A percentile compares a stretch with the other conserved stretches of the same genome.
phyloP scores from a whole-genome alignment of 2,888 invertebrate genomes.

The Archips crataeganus region DNA sequence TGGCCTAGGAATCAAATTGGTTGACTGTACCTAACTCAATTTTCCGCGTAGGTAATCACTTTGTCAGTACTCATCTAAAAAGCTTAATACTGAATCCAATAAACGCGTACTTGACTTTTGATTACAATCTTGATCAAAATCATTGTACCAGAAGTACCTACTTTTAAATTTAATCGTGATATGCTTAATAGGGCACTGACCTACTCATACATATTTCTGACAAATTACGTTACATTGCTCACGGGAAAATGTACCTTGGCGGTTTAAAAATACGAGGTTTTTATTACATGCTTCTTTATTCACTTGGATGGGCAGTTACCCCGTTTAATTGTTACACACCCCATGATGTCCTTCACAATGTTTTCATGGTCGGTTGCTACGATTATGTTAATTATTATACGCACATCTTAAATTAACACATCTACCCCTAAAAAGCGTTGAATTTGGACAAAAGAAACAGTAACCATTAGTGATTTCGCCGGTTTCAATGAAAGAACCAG shows the following conservation, averaged over 20 bases:
- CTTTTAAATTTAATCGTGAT: conserved; percentile 19
- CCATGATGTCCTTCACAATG: conserved; percentile 53
- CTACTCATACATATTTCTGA: conserved; percentile 26
- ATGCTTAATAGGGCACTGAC: conserved; percentile 25
- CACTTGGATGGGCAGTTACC: conserved; percentile 41
- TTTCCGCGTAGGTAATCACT: too few species aligned
- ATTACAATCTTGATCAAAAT: conserved; percentile 27
- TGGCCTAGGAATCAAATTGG: too few species aligned
- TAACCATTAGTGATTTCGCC: conserved; percentile 35
- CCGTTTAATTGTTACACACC: conserved; percentile 53
- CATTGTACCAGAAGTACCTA: not conserved
- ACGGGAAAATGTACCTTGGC: conserved; percentile 5
- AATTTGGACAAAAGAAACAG: conserved; percentile 27
- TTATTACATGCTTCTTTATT: not conserved
- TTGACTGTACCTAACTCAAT: too few species aligned
- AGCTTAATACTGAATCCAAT: conserved; percentile 3
- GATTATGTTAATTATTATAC: conserved; percentile 72
- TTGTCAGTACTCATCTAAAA: not conserved
- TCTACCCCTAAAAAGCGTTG: conserved; percentile 39
- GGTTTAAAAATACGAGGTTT: not conserved
- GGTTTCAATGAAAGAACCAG: conserved; percentile 12
- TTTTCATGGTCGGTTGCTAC: conserved; percentile 69
- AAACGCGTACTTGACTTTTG: conserved; percentile 14
- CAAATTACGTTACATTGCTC: conserved; percentile 10
- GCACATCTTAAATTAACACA: conserved; percentile 67